Percentiles rank a stretch among this genome's conserved stretches.
Evolutionary conservation across 2,797 vertebrate species (phyloP).

Genomic region (Oreochromis mossambicus): DNA sequence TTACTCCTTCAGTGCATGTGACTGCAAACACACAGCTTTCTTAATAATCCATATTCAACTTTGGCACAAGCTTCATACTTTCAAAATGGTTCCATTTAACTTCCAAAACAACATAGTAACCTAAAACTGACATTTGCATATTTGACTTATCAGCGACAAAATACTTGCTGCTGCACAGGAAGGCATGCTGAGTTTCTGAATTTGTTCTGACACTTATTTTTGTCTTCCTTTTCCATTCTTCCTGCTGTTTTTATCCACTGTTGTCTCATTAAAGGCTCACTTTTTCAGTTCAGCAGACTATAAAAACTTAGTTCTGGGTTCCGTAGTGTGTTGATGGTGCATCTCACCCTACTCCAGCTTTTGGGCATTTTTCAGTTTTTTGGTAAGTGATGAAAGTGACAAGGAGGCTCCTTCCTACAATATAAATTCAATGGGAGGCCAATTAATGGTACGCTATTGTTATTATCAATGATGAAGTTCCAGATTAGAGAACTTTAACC

Average conservation of each 20-base stretch:
- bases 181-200: background rate
- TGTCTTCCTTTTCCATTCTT: background rate
- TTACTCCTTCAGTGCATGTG: background rate
- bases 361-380: rapidly evolving
- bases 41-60: background rate
- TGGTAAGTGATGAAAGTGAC: background rate
- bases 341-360: background rate
- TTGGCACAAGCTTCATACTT: background rate
- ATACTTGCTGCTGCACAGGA: background rate
- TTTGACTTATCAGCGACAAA: background rate
- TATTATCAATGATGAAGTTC: background rate
- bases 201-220: background rate
- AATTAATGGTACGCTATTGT: background rate
- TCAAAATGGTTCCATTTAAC: background rate
- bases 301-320: background rate
- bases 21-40: background rate
- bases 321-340: background rate
- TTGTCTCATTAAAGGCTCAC: background rate
- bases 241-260: background rate
- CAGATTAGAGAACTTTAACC: background rate
- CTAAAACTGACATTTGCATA: background rate
- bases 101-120: background rate
- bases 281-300: background rate
- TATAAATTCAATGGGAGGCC: background rate
- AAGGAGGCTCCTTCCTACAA: background rate